Percentiles rank a stretch among this genome's conserved stretches.
Conservation (phyloP, 2,113 vertebrate genomes). For the Prietella phreatophila region DNA sequence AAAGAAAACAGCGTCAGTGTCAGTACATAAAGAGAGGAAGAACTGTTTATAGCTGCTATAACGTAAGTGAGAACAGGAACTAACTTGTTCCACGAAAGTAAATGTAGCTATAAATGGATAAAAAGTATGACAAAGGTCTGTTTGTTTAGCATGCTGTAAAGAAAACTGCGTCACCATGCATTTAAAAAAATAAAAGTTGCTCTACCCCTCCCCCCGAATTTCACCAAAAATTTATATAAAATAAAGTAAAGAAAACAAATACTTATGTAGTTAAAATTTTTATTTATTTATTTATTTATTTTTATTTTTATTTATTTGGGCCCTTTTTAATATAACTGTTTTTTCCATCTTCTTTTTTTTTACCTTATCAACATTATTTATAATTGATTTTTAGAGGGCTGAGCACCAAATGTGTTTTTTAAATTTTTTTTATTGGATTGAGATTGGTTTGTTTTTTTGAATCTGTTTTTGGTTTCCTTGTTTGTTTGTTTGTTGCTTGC, state of each 20-base stretch:
- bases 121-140: background rate
- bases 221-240: background rate
- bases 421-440: too few species aligned
- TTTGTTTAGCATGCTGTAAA: too few species aligned
- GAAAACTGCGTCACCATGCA: too few species aligned
- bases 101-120: background rate
- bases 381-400: background rate
- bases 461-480: too few species aligned
- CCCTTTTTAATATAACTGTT: background rate
- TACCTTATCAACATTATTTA: background rate
- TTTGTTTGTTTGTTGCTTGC: too few species aligned
- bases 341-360: background rate
- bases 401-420: too few species aligned
- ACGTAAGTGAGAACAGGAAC: background rate
- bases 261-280: background rate
- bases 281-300: too few species aligned
- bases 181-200: background rate
- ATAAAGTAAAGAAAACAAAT: background rate
- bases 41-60: background rate
- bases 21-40: background rate
- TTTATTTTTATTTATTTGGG: too few species aligned
- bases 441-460: background rate
- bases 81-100: background rate
- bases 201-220: background rate
- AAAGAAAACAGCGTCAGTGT: background rate